Conservation (phyloP, 2,888 invertebrate species). For the Unio pictorum region DNA sequence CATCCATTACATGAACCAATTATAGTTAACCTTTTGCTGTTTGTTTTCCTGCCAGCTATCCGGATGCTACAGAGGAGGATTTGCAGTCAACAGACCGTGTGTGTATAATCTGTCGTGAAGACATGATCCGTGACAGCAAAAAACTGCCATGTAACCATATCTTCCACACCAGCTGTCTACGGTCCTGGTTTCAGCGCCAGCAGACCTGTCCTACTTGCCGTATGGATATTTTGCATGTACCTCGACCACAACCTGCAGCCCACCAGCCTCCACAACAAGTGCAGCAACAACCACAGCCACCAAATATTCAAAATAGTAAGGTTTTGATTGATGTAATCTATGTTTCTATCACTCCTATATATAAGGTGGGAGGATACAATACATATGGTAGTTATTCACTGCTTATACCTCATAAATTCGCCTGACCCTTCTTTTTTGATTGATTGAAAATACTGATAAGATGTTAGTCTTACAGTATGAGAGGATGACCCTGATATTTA, state of each 20-base stretch:
- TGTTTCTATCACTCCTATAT: too few relatives aligned
- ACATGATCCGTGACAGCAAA: slow-evolving; percentile 85
- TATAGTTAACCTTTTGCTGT: background rate
- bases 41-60: slow-evolving; percentile 75
- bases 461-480: too few relatives aligned
- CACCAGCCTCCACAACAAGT: slow-evolving; percentile 63
- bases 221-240: slow-evolving; percentile 81
- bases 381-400: too few relatives aligned
- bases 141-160: slow-evolving; percentile 99
- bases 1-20: too few relatives aligned
- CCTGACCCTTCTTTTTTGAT: too few relatives aligned
- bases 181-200: slow-evolving; percentile 99
- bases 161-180: slow-evolving; percentile 96
- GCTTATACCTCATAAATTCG: too few relatives aligned
- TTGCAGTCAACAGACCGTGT: slow-evolving; percentile 91
- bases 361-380: too few relatives aligned
- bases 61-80: slow-evolving; percentile 94
- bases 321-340: background rate
- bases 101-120: slow-evolving; percentile 97
- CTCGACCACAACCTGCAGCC: slow-evolving; percentile 71
- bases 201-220: slow-evolving; percentile 99
- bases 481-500: too few relatives aligned
- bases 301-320: slow-evolving; percentile 45
- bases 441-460: too few relatives aligned
- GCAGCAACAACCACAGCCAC: slow-evolving; percentile 31